Base-by-base conservation (phyloP, 2,113 vertebrate species). In the Caretta caretta region DNA sequence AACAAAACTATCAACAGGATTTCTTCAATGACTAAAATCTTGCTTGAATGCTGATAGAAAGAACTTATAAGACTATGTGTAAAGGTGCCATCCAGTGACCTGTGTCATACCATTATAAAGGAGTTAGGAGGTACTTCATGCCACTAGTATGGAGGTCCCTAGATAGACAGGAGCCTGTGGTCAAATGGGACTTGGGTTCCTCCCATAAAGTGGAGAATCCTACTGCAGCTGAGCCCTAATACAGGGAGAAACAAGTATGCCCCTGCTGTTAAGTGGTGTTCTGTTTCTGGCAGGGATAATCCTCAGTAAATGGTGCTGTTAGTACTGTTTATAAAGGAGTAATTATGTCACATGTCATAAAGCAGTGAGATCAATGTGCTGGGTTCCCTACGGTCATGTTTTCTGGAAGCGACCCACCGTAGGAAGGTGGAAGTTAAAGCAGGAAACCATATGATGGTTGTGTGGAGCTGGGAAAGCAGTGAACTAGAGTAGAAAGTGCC, bases 151-250 rank as follows among this genome's bases (percentile, higher is more conserved):
- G 72, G 10, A 69, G n/a, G 50, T 46, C 25, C 46, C 25, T 29
- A 78, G 46, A 27, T 78, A 78, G 75, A 31, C 31, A 35, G 49
- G 49, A 51, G 17, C 9, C 17, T 51, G 31, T 13, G 31, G n/a
- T 2, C 25, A 13, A 83, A 51, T 16, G 24, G 0, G 14, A 91
- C 35, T 49, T 76, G 42, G 13, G 16, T 25, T 48, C 24, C 57
- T 50, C 51, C 5, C 5, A 62, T 24, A 19, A 0, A 1, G 4
- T 1, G 10, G 69, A 85, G 85, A 80, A 14, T 1, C 1, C 0
- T 56, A 80, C 69, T 86, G 42, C 13, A 14, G 50, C 27, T 42
- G 22, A 49, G 19, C 5, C 1, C 1, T 1, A 27, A 38, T 0
- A 11, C 16, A 35, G 31, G 10, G 46, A 24, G 46, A 22, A 92